Conservation (phyloP, 2,888 invertebrate species). For the Drosophila antonietae region DNA sequence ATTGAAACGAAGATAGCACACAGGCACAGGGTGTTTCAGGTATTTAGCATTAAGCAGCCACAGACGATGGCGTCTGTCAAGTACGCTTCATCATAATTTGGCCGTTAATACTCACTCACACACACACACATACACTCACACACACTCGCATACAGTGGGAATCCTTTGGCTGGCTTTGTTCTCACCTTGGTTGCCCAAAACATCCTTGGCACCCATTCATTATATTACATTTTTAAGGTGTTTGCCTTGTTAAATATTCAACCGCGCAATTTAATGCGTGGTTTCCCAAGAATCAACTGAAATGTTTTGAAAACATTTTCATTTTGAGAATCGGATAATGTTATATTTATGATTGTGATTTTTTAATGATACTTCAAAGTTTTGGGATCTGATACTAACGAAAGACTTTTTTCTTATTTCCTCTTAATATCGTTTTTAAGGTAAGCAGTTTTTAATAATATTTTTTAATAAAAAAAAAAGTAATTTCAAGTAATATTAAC, state of each 20-base stretch:
- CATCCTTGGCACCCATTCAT: conserved; percentile 44
- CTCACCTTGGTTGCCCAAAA: conserved; percentile 27
- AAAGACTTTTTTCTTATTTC: not conserved
- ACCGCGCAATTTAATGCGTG: conserved; percentile 69
- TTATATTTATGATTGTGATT: not conserved
- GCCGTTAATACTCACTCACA: conserved; percentile 61
- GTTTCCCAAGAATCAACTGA: conserved; percentile 21
- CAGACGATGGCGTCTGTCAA: conserved; percentile 65
- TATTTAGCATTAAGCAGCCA: conserved; percentile 45
- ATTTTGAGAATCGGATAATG: not conserved
- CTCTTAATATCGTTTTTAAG: too few relatives aligned
- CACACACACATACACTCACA: conserved; percentile 10
- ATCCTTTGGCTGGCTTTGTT: conserved; percentile 52
- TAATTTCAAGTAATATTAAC: too few relatives aligned
- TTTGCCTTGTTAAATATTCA: conserved; percentile 73
- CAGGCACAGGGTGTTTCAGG: conserved; percentile 59
- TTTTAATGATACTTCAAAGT: not conserved
- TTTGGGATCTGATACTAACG: not conserved
- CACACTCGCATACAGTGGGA: conserved; percentile 18
- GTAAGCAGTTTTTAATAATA: too few relatives aligned
- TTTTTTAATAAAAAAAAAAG: too few relatives aligned
- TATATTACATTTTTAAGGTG: conserved; percentile 45
- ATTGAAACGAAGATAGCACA: conserved; percentile 41
- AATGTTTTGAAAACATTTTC: not conserved
- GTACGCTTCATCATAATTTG: conserved; percentile 76